phyloP scores from a whole-genome alignment of 2,113 vertebrate genomes.

The Oncorhynchus masou region DNA sequence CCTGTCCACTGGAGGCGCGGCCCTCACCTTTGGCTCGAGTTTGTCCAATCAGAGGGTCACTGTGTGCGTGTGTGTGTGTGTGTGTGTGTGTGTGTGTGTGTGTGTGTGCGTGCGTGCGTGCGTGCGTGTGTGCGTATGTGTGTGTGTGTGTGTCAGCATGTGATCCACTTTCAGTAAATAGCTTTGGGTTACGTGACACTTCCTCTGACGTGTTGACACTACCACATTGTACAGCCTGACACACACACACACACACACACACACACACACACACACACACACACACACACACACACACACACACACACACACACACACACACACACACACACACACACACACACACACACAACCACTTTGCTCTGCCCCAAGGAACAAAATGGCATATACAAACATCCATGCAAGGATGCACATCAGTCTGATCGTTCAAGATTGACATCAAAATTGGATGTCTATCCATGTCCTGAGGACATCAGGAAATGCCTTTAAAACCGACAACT shows the following conservation, averaged over 20 bases:
- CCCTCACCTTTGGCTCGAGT: conserved; percentile 50
- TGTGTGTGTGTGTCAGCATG: neutral
- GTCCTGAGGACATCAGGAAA: too few relatives aligned
- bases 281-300: conserved; percentile 1
- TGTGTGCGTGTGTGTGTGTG: conserved; percentile 36
- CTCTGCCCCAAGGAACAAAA: too few relatives aligned
- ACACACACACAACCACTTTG: too few relatives aligned
- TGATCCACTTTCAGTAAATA: conserved; percentile 42
- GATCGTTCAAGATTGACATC: too few relatives aligned
- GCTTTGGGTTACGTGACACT: conserved; percentile 36
- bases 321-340: neutral
- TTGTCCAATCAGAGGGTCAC: conserved; percentile 38
- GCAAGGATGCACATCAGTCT: neutral
- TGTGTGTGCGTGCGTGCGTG: neutral
- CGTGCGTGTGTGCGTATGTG: conserved; percentile 18
- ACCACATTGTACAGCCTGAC: neutral
- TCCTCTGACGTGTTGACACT: conserved; percentile 26
- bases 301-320: neutral
- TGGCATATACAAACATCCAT: conserved; percentile 9
- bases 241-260: conserved; percentile 11
- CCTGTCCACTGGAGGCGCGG: conserved; percentile 41
- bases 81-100: neutral
- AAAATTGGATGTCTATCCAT: too few relatives aligned
- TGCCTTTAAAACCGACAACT: too few relatives aligned
- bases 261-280: neutral